phyloP scores from a whole-genome alignment of 2,888 invertebrate species.

The Amiota communis region DNA sequence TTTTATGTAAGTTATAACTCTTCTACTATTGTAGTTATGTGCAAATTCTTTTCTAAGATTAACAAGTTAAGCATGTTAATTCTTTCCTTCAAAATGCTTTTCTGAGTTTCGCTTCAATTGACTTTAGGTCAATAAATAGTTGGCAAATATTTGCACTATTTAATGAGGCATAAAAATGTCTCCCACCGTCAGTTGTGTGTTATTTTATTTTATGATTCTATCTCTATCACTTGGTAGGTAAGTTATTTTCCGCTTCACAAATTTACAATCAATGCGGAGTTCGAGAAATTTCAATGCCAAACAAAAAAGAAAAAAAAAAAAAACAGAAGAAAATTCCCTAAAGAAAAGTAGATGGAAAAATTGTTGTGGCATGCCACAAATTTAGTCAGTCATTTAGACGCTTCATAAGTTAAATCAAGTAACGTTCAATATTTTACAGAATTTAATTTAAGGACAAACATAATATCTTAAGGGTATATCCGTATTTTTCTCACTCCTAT shows the following conservation, averaged over 20 bases:
- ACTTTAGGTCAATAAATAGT: no score
- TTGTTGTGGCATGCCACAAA: constrained; percentile 13
- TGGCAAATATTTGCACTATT: no score
- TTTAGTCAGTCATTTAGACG: background rate
- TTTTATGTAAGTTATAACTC: background rate
- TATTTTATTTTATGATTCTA: no score
- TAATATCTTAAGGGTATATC: no score
- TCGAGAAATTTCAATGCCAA: background rate
- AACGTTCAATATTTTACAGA: no score
- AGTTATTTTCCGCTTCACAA: constrained; percentile 29
- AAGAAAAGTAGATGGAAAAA: background rate
- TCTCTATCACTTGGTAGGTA: background rate
- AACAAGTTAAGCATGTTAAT: constrained; percentile 12
- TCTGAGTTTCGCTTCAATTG: no score
- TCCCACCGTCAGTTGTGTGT: background rate
- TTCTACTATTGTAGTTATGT: background rate
- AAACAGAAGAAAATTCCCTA: background rate
- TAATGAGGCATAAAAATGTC: constrained; percentile 7
- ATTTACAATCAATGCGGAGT: constrained; percentile 36
- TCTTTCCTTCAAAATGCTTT: no score
- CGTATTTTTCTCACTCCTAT: no score
- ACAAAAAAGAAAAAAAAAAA: background rate
- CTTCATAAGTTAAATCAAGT: no score
- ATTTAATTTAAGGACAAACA: no score
- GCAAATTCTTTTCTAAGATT: background rate